These are phyloP conservation scores for Coreoperca whiteheadi DNA, from an alignment of 2,113 vertebrate species.

Conservation along the genomic window DNA sequence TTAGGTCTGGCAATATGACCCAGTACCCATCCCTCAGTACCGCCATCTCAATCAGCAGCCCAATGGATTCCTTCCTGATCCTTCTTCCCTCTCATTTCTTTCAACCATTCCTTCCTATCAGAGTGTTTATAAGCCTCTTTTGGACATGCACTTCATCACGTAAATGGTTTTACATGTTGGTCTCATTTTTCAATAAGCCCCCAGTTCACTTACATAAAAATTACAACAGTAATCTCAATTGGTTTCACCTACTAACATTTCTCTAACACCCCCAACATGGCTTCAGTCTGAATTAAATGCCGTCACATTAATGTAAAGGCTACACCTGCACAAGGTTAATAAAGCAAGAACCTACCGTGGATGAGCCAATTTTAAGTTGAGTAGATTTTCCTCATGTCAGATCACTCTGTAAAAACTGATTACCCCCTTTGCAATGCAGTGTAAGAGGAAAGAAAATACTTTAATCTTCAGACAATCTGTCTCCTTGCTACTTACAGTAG, in stretches of 20 bases:
- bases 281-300: neutral
- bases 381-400: neutral
- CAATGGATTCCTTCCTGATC: neutral
- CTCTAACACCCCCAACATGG: neutral
- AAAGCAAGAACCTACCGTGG: neutral
- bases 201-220: neutral
- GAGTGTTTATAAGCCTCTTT: neutral
- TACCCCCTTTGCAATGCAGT: neutral
- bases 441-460: neutral
- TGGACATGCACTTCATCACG: neutral
- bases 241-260: neutral
- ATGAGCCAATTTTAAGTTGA: constrained; percentile 18
- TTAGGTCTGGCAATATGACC: neutral
- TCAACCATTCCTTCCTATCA: neutral
- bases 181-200: neutral
- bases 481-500: neutral
- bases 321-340: neutral
- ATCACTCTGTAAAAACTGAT: constrained; percentile 2
- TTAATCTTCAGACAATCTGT: neutral
- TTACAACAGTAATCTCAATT: neutral
- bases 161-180: neutral
- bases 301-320: constrained; percentile 6
- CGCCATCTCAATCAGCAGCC: neutral
- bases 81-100: neutral
- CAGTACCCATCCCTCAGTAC: neutral